phyloP scores from a whole-genome alignment of 2,888 invertebrate species.

The Oscheius sp. region DNA sequence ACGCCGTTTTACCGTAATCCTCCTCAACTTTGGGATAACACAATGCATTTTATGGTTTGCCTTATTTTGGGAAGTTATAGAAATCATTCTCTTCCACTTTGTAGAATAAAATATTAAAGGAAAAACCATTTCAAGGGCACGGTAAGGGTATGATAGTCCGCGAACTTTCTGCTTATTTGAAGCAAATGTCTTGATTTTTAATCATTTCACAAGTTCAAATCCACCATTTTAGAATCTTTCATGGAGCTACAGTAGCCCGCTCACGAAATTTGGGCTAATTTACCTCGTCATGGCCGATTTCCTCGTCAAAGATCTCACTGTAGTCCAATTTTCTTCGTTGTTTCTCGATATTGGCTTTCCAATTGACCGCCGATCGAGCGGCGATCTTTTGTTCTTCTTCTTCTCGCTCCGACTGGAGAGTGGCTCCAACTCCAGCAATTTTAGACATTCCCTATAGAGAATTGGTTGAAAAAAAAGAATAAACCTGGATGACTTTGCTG shows the following conservation, averaged over 20 bases:
- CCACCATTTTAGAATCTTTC: no score
- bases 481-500: constrained; percentile 61
- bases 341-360: constrained; percentile 64
- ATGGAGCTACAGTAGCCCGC: not conserved
- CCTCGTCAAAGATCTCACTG: constrained; percentile 74
- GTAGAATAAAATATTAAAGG: no score
- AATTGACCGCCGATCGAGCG: constrained; percentile 50
- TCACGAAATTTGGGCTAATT: not conserved
- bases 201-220: no score
- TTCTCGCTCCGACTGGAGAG: constrained; percentile 71
- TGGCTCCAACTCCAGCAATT: constrained; percentile 77
- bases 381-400: constrained; percentile 55
- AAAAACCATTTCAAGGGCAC: no score
- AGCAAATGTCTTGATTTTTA: no score
- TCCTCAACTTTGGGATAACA: no score
- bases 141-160: no score
- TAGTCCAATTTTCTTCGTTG: constrained; percentile 63
- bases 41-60: not conserved
- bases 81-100: no score
- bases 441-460: constrained; percentile 82
- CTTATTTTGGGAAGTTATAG: no score
- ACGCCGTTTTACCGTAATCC: no score
- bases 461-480: not conserved
- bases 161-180: no score
- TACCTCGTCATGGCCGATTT: constrained; percentile 80